phyloP scores from a whole-genome alignment of 2,888 invertebrate species.

The Danaus chrysippus region DNA sequence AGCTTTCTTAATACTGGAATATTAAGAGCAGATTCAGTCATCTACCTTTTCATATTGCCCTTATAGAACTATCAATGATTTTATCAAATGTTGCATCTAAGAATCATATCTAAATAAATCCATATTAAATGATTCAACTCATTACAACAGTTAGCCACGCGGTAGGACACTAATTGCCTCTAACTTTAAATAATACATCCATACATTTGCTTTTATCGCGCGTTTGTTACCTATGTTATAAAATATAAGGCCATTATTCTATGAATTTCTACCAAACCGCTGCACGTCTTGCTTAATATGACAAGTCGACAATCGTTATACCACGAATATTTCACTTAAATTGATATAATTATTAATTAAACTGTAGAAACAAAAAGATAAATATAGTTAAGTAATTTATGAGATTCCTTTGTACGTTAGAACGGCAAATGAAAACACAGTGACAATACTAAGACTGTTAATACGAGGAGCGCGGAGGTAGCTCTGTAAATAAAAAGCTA shows the following conservation, averaged over 20 bases:
- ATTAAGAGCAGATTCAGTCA: too few species aligned
- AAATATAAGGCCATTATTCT: slow-evolving; percentile 10
- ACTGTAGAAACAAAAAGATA: not conserved
- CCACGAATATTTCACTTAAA: not conserved
- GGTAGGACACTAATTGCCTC: slow-evolving; percentile 26
- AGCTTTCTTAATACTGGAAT: not conserved
- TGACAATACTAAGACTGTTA: not conserved
- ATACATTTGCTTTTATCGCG: slow-evolving; percentile 28
- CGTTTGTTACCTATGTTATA: slow-evolving; percentile 26
- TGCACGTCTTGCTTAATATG: slow-evolving; percentile 8
- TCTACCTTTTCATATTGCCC: too few species aligned
- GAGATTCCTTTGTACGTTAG: too few species aligned
- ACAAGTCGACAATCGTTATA: slow-evolving; percentile 2
- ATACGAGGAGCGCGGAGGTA: slow-evolving; percentile 23
- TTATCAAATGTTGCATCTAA: not conserved
- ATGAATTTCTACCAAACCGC: slow-evolving; percentile 11
- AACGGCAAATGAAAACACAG: not conserved
- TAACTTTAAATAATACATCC: slow-evolving; percentile 31
- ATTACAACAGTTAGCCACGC: slow-evolving; percentile 20
- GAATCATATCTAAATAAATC: slow-evolving; percentile 16
- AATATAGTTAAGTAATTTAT: not conserved
- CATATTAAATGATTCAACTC: slow-evolving; percentile 25
- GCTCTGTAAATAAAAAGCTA: slow-evolving; percentile 70
- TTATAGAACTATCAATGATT: too few species aligned
- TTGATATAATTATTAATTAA: not conserved